Base-by-base conservation (phyloP, 2,797 vertebrate species). In the Silurus aristotelis region DNA sequence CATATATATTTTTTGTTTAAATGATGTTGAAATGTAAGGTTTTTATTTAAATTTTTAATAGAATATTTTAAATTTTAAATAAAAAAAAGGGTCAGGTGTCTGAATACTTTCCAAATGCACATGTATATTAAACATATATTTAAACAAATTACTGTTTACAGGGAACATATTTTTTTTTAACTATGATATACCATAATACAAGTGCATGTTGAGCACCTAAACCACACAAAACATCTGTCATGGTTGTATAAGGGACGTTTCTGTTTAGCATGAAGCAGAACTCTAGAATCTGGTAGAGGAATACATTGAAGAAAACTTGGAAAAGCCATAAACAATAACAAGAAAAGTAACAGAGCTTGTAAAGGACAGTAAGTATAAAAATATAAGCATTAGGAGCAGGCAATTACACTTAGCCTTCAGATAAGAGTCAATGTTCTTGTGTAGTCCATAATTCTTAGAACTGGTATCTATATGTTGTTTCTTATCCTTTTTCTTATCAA, bases 391-490 rank as follows among this genome's bases (percentile, higher is more conserved):
- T 92, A 89, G 87, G 83, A 91, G 93, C 90, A 92, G 91, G 89
- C 90, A 90, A 86, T 89, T 90, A 88, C 90, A 90, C 91, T 25
- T 83, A 88, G 89, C 90, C 90, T 92, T 90, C 46, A 22, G 90
- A 91, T 91, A 91, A 88, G 86, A 89, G 91, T 93, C 89, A 91
- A 90, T 89, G 88, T 89, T 92, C 88, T 80, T 68, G 80, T 20
- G 4, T 58, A 58, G 38, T 38, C 56, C 56, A 58, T 58, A 22
- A 72, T 79, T 78, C n/a, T 77, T 22, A 78, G 72, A 17, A 17
- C 56, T 58, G 15, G 56, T 58, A 58, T 58, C 68, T 72, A 48
- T 38, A 38, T 13, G 46, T 48, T 64, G 46, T 46, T 27, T 46
- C 58, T 73, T 48, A 7, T 85, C 72, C 60, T 66, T 22, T 73